These are phyloP conservation scores for Chaetodon trifascialis DNA, from an alignment of 2,113 vertebrate genomes.

Conservation along the genomic window DNA sequence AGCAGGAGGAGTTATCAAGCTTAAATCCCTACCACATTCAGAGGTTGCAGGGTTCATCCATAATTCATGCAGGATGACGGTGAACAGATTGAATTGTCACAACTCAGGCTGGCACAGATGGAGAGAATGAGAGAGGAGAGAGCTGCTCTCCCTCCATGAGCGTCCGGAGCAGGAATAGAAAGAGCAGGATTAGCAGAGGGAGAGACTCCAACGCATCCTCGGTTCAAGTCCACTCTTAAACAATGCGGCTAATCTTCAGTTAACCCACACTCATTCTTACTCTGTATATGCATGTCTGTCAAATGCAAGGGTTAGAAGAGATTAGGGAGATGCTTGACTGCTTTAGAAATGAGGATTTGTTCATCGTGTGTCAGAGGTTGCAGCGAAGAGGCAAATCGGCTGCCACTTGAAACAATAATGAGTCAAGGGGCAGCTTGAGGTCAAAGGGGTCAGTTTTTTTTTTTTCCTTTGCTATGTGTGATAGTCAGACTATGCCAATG, in stretches of 20 bases:
- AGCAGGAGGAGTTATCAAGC: constrained; percentile 51
- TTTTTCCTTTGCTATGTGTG: not conserved
- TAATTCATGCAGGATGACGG: constrained; percentile 68
- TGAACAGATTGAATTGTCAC: constrained; percentile 72
- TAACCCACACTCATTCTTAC: constrained; percentile 16
- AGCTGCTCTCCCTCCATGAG: constrained; percentile 25
- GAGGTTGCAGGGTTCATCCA: constrained; percentile 65
- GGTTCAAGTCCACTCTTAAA: constrained; percentile 47
- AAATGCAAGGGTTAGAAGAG: constrained; percentile 22
- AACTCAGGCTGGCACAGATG: constrained; percentile 37
- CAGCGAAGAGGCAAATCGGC: not conserved
- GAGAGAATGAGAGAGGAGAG: constrained; percentile 37
- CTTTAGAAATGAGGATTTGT: constrained; percentile 46
- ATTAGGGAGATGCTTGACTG: constrained; percentile 32
- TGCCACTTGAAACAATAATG: constrained; percentile 15
- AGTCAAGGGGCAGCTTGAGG: not conserved
- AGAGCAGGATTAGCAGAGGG: constrained; percentile 22
- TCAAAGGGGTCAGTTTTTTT: not conserved
- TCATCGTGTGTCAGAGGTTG: constrained; percentile 41
- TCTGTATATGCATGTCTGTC: constrained; percentile 3
- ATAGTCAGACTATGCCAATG: not conserved
- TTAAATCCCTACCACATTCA: constrained; percentile 52
- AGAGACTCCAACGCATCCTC: constrained; percentile 6
- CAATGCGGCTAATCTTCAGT: constrained; percentile 42
- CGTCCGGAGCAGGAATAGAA: constrained; percentile 21